Conservation (phyloP, 2,113 vertebrate genomes). For the Edolisoma coerulescens region DNA sequence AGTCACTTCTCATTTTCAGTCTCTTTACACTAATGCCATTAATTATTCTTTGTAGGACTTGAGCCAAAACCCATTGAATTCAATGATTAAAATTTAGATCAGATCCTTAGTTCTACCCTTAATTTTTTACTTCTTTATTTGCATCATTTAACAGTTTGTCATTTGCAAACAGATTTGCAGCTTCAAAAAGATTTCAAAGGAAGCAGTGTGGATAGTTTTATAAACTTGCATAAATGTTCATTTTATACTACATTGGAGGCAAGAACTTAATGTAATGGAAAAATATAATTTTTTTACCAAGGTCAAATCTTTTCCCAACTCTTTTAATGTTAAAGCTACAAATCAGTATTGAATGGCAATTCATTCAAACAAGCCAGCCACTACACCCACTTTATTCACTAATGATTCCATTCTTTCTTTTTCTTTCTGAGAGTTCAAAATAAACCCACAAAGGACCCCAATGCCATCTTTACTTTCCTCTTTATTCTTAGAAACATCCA, state of each 20-base stretch:
- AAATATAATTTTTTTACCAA: background rate
- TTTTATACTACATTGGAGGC: background rate
- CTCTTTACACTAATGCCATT: conserved; percentile 48
- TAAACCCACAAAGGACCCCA: background rate
- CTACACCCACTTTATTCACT: background rate
- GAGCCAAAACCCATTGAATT: conserved; percentile 20
- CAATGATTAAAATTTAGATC: conserved; percentile 15
- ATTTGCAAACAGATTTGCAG: background rate
- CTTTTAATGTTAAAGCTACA: background rate
- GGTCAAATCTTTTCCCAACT: background rate
- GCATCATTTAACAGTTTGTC: background rate
- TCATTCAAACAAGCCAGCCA: background rate
- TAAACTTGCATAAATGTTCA: background rate
- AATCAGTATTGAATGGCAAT: background rate
- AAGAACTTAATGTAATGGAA: background rate
- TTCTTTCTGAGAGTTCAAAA: background rate
- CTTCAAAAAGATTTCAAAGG: background rate
- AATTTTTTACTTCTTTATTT: background rate
- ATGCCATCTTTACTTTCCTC: background rate
- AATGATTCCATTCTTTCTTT: background rate
- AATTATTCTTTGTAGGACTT: conserved; percentile 39
- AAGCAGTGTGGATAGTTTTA: background rate
- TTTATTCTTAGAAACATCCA: background rate
- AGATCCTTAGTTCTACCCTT: background rate
- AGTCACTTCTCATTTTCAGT: conserved; percentile 51